A percentile compares a stretch with the other conserved stretches of the same genome.
phyloP scores from a whole-genome alignment of 1,140 invertebrate species.

The Lepidurus apus region DNA sequence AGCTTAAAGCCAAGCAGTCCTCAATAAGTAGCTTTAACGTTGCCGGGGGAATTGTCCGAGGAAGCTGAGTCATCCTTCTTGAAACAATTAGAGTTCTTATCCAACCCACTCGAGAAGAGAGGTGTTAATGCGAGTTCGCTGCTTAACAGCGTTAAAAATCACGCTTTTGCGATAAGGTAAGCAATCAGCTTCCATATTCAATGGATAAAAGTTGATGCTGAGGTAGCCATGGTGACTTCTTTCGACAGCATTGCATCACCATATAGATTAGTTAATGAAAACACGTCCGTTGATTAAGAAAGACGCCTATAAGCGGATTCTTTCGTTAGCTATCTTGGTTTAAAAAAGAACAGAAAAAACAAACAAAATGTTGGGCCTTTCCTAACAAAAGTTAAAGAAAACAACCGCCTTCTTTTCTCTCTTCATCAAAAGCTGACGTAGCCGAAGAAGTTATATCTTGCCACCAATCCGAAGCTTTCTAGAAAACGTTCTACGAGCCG shows the following conservation, averaged over 20 bases:
- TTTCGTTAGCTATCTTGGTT: not conserved
- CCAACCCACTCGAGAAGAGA: too few species aligned
- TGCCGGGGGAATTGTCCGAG: too few species aligned
- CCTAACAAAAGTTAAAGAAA: not conserved
- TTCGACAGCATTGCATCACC: not conserved
- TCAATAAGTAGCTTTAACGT: too few species aligned
- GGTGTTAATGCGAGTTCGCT: too few species aligned
- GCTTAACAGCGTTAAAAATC: not conserved
- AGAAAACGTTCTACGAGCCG: too few species aligned
- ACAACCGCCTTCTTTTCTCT: not conserved
- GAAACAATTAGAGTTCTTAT: too few species aligned
- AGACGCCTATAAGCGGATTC: not conserved
- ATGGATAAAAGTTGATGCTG: not conserved
- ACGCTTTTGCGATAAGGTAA: not conserved
- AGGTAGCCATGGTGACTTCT: not conserved
- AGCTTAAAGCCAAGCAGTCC: too few species aligned
- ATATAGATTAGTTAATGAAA: not conserved
- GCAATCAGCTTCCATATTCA: not conserved
- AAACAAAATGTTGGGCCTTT: not conserved
- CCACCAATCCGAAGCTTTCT: too few species aligned
- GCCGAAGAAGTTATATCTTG: too few species aligned
- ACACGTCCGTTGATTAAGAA: slow-evolving; percentile 8
- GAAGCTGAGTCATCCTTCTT: too few species aligned
- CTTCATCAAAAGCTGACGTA: too few species aligned
- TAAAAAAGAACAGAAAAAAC: slow-evolving; percentile 6